A percentile compares a stretch with the other conserved stretches of the same genome.
Evolutionary conservation across 92 coral and sea anemone genomes (phyloP).

Genomic region (Isaurus tuberculatus): DNA sequence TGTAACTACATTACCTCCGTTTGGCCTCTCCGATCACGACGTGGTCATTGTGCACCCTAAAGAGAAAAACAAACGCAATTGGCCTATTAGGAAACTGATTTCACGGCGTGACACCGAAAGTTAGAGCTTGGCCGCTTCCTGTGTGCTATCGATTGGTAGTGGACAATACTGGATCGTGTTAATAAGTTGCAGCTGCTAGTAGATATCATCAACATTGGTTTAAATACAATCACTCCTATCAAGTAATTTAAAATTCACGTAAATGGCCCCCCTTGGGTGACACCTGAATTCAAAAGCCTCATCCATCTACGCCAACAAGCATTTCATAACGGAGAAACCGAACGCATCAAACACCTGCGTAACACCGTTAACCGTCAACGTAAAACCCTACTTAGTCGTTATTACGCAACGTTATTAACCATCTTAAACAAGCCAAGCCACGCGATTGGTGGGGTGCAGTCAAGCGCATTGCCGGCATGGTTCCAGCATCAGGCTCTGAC

Average conservation of each 20-base stretch:
- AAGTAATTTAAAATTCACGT: too few species aligned
- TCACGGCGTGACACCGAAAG: constrained; percentile 5
- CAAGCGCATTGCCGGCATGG: constrained; percentile 46
- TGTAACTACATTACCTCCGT: neutral
- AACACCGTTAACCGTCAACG: constrained; percentile 59
- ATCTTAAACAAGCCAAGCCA: constrained; percentile 51
- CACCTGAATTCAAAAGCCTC: constrained; percentile 30
- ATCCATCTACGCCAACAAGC: constrained; percentile 56
- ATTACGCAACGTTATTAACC: constrained; percentile 35
- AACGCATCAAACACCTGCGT: constrained; percentile 25
- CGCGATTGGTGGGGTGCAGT: constrained; percentile 62
- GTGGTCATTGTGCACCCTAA: neutral
- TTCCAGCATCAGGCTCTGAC: constrained; percentile 53
- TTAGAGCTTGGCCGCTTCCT: constrained; percentile 1
- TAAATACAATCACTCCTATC: too few species aligned
- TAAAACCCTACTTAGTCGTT: constrained; percentile 25
- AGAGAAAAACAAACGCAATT: neutral
- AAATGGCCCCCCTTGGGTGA: neutral
- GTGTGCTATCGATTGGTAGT: neutral
- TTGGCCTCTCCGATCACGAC: neutral
- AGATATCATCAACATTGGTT: too few species aligned
- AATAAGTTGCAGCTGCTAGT: neutral
- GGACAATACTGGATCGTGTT: neutral
- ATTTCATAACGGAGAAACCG: constrained; percentile 10
- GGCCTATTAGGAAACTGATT: neutral